These are phyloP conservation scores for Anastrepha ludens DNA, from an alignment of 1,140 invertebrate species.

Conservation along the genomic window DNA sequence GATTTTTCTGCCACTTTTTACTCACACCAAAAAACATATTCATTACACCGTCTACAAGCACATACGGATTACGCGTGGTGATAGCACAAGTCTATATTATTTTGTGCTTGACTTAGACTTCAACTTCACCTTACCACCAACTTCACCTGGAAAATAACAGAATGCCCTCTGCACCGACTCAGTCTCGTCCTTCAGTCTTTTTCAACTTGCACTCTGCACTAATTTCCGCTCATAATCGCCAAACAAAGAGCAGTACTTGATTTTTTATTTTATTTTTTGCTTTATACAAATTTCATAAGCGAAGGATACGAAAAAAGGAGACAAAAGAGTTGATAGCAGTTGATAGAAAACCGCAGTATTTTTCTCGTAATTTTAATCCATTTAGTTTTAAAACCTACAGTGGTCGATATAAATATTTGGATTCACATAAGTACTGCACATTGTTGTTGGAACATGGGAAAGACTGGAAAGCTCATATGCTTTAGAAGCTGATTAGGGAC, in stretches of 20 bases:
- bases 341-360: background rate
- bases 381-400: background rate
- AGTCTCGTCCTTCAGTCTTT: slow-evolving; percentile 20
- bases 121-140: too few species aligned
- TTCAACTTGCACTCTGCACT: slow-evolving; percentile 41
- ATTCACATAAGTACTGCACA: too few species aligned
- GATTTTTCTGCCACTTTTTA: background rate
- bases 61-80: background rate
- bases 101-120: background rate
- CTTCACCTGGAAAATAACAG: background rate
- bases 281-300: background rate
- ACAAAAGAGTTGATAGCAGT: background rate
- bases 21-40: background rate
- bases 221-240: slow-evolving; percentile 24
- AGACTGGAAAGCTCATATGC: too few species aligned
- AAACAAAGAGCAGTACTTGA: slow-evolving; percentile 1
- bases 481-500: too few species aligned
- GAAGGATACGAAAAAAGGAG: background rate
- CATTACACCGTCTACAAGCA: background rate
- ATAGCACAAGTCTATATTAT: background rate
- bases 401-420: too few species aligned
- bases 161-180: background rate
- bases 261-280: background rate
- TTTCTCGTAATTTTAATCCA: background rate
- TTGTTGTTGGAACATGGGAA: too few species aligned